These are phyloP conservation scores for Percina caprodes DNA, from an alignment of 2,113 vertebrate species.

Conservation along the genomic window DNA sequence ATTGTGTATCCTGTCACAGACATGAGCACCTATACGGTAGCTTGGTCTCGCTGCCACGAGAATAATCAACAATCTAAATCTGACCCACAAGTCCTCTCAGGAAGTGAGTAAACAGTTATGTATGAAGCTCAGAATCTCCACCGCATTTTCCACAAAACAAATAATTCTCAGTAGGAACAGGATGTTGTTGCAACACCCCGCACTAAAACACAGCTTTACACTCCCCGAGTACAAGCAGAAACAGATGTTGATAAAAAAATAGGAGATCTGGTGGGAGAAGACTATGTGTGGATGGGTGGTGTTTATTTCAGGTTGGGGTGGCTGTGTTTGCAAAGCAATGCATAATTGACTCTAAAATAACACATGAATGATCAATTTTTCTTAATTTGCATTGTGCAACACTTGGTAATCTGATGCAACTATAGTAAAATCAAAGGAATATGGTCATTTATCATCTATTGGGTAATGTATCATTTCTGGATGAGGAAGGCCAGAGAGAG, in stretches of 20 bases:
- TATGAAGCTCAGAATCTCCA: slow-evolving; percentile 43
- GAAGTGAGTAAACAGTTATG: slow-evolving; percentile 57
- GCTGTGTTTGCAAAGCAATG: slow-evolving; percentile 2
- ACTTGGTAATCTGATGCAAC: slow-evolving; percentile 33
- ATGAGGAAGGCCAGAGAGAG: slow-evolving; percentile 45
- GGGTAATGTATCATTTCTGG: slow-evolving; percentile 26
- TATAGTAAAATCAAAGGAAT: slow-evolving; percentile 4
- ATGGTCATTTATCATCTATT: slow-evolving; percentile 6
- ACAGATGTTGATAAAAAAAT: slow-evolving; percentile 68
- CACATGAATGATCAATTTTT: background rate
- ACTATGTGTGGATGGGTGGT: background rate
- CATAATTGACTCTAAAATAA: slow-evolving; percentile 23
- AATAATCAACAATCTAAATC: slow-evolving; percentile 55
- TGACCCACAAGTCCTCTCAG: slow-evolving; percentile 58
- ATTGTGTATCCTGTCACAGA: slow-evolving; percentile 61
- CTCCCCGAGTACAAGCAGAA: slow-evolving; percentile 48
- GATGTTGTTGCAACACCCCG: slow-evolving; percentile 77
- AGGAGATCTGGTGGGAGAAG: slow-evolving; percentile 10
- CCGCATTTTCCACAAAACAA: slow-evolving; percentile 65
- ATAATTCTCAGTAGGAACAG: slow-evolving; percentile 65
- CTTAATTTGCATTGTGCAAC: slow-evolving; percentile 44
- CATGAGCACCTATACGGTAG: slow-evolving; percentile 28
- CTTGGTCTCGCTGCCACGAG: slow-evolving; percentile 11
- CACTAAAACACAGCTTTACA: slow-evolving; percentile 59
- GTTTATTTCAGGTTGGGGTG: slow-evolving; percentile 25